These are phyloP conservation scores for Ambastaia sidthimunki DNA, from an alignment of 2,797 vertebrate species.

Conservation along the genomic window DNA sequence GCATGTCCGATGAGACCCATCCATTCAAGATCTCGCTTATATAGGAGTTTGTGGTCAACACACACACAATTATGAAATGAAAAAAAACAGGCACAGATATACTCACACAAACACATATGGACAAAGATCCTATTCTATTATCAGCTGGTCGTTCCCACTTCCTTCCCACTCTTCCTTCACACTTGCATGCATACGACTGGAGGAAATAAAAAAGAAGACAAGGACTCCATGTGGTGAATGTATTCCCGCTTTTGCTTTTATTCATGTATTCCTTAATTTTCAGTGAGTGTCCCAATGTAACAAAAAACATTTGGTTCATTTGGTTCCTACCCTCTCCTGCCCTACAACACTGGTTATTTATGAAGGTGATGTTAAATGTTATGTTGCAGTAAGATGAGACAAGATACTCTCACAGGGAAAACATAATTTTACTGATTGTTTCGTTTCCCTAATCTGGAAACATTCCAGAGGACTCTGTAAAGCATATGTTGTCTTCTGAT, in stretches of 20 bases:
- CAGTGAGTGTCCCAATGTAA: constrained; percentile 35
- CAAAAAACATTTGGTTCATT: too few species aligned
- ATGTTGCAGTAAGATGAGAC: too few species aligned
- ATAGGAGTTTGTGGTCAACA: constrained; percentile 35
- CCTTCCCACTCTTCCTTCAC: constrained; percentile 71
- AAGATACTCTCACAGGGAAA: too few species aligned
- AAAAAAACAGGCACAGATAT: constrained; percentile 1
- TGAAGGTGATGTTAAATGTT: too few species aligned
- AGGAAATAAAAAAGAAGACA: constrained; percentile 65
- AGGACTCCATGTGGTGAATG: constrained; percentile 66
- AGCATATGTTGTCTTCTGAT: too few species aligned
- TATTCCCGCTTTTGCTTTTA: constrained; percentile 72
- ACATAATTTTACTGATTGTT: too few species aligned
- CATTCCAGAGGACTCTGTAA: too few species aligned
- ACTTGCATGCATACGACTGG: constrained; percentile 73
- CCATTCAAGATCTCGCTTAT: constrained; percentile 68
- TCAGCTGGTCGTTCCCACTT: constrained; percentile 57
- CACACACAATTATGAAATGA: constrained; percentile 9
- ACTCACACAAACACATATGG: constrained; percentile 5
- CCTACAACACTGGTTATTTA: too few species aligned
- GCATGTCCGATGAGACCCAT: constrained; percentile 71
- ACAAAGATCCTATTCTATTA: constrained; percentile 25
- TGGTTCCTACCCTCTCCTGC: too few species aligned
- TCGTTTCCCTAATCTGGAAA: too few species aligned
- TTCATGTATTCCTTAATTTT: constrained; percentile 64